Evolutionary conservation across 1,140 invertebrate species (phyloP).

Genomic region (Danaus plexippus): DNA sequence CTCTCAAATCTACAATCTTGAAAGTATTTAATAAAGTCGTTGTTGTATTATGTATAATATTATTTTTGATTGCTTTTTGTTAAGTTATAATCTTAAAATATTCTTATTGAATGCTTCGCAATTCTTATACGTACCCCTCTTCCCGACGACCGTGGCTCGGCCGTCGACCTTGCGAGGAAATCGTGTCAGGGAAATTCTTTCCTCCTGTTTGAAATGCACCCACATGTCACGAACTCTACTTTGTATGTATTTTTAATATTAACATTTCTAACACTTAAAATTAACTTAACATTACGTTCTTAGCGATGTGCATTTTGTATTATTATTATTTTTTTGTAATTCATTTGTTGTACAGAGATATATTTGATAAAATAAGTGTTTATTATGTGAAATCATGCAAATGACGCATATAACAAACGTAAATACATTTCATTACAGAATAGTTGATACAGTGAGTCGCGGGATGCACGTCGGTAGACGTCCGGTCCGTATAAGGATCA

Average conservation of each 20-base stretch:
- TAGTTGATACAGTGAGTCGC: slow-evolving; percentile 14
- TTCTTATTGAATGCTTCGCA: no score
- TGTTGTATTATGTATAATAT: no score
- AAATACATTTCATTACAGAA: background rate
- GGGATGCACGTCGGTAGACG: slow-evolving; percentile 50
- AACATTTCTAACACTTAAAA: slow-evolving; percentile 1
- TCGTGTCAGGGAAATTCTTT: slow-evolving; percentile 59
- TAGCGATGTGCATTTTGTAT: background rate
- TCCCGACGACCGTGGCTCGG: slow-evolving; percentile 37
- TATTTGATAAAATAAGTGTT: no score
- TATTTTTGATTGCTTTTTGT: no score
- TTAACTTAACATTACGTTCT: background rate
- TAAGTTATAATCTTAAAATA: no score
- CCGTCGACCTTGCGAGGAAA: slow-evolving; percentile 55
- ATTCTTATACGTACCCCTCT: no score
- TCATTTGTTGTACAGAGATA: no score
- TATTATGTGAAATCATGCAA: no score
- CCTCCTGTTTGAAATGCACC: slow-evolving; percentile 33
- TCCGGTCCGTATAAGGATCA: slow-evolving; percentile 42
- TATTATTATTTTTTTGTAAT: background rate
- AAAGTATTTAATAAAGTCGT: no score
- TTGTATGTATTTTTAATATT: slow-evolving; percentile 5
- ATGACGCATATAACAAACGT: no score
- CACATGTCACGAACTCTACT: slow-evolving; percentile 34
- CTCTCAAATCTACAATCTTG: no score